These are phyloP conservation scores for Eulemur rufifrons DNA, from an alignment of 2,113 vertebrate species.

Conservation along the genomic window DNA sequence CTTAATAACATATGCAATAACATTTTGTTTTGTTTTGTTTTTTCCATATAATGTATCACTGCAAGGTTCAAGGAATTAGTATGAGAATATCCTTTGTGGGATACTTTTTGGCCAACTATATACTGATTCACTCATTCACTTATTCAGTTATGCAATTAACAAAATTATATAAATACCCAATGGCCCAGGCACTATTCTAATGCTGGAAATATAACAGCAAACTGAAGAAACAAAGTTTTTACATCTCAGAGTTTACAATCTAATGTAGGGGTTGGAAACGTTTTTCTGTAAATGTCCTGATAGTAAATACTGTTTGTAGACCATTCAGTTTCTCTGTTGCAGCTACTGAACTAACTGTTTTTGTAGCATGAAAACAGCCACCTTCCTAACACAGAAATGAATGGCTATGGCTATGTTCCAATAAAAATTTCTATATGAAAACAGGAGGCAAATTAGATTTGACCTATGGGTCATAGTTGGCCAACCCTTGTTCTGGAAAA, in stretches of 20 bases:
- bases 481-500: neutral
- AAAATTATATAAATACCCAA: neutral
- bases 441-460: neutral
- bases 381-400: neutral
- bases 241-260: neutral
- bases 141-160: neutral
- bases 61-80: neutral
- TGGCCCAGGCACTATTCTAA: neutral
- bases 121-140: neutral
- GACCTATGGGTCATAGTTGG: neutral
- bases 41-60: neutral
- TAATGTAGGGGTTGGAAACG: neutral
- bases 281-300: neutral
- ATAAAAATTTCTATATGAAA: neutral
- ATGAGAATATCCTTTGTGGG: too few relatives aligned
- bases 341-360: neutral
- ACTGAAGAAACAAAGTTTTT: neutral
- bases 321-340: neutral
- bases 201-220: neutral
- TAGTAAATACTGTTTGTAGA: neutral
- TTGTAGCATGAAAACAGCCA: neutral
- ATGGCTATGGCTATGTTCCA: neutral
- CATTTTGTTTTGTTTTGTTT: neutral
- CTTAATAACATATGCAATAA: neutral
- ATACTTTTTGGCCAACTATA: neutral